Conservation (phyloP, 2,797 vertebrate genomes). For the Pogoniulus pusillus region DNA sequence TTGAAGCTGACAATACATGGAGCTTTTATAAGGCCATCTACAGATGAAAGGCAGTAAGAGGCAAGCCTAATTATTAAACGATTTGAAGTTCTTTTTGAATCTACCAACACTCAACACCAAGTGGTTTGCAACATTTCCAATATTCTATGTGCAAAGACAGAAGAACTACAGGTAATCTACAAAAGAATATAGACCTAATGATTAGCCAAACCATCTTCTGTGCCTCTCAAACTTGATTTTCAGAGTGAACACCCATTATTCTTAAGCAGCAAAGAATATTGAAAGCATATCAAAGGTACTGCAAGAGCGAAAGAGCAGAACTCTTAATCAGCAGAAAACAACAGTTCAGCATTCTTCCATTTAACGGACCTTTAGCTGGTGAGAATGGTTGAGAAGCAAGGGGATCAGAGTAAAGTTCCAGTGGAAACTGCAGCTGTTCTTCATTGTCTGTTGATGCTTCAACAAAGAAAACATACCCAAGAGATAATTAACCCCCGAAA, state of each 20-base stretch:
- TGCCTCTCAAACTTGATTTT: not conserved
- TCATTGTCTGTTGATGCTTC: conserved; percentile 88
- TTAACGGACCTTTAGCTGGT: conserved; percentile 83
- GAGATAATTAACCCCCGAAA: not conserved
- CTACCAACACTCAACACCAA: not conserved
- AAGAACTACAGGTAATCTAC: not conserved
- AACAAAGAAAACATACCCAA: conserved; percentile 23
- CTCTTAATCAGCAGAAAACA: not conserved
- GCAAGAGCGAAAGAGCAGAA: not conserved
- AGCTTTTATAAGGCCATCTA: not conserved
- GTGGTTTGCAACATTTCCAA: not conserved
- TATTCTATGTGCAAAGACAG: not conserved
- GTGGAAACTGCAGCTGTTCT: conserved; percentile 92
- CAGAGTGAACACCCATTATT: not conserved
- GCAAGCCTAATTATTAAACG: not conserved
- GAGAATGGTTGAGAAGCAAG: conserved; percentile 81
- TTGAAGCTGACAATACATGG: too few relatives aligned
- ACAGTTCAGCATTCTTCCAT: not conserved
- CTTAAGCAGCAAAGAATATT: conserved; percentile 4
- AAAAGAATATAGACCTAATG: not conserved
- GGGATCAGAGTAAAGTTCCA: conserved; percentile 90
- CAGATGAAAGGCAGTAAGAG: not conserved
- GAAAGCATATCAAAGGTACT: not conserved
- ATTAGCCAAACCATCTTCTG: not conserved
- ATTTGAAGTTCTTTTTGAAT: not conserved